Evolutionary conservation across 2,888 invertebrate species (phyloP), one percentile per base, ranked within the genome.

Genomic region (Ashinkailepas kermadecensis): DNA sequence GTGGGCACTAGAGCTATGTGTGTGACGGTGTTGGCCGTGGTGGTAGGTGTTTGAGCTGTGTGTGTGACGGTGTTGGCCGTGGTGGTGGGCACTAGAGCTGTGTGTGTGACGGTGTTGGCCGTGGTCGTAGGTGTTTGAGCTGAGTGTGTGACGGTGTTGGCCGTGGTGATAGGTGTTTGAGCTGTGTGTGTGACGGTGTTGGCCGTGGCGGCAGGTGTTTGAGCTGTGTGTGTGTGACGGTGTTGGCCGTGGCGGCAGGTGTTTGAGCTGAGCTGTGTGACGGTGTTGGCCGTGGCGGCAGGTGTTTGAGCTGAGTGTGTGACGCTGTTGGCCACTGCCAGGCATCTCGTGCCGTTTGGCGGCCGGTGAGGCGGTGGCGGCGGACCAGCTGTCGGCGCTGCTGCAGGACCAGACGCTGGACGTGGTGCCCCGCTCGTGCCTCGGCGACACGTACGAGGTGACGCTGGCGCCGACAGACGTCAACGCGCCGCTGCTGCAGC

Each of bases 321-420:
- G 18, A 15, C 15, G 23, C 6, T 23, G 65, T 4, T 65, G n/a
- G 15, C 23, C 9, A n/a, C 65, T 9, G 18, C 9, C 74, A 74
- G 74, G 74, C 10, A 18, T 74, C 18, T 74, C 21, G 21, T 74
- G 74, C 56, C 21, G 39, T 15, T 54, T 74, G 74, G 54, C 56
- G 56, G 74, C 56, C 74, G 54, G 39, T 15, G 74, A 56, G 54
- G 18, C 54, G 18, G 54, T 74, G 54, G 21, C 74, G 54, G 21
- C 18, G 11, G 74, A 39, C 54, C 9, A 10, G 74, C 18, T 74
- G 23, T 21, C 9, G 0, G 23, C 4, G 21, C 21, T 56, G 74
- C 15, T 74, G 21, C 74, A 74, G 74, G 74, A 74, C 74, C 74
- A 74, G 74, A 74, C 74, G 18, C 21, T 56, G 56, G 56, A 56